Percentiles rank a stretch among this genome's conserved stretches.
Evolutionary conservation across 2,113 vertebrate genomes (phyloP).

Genomic region (Entelurus aequoreus): DNA sequence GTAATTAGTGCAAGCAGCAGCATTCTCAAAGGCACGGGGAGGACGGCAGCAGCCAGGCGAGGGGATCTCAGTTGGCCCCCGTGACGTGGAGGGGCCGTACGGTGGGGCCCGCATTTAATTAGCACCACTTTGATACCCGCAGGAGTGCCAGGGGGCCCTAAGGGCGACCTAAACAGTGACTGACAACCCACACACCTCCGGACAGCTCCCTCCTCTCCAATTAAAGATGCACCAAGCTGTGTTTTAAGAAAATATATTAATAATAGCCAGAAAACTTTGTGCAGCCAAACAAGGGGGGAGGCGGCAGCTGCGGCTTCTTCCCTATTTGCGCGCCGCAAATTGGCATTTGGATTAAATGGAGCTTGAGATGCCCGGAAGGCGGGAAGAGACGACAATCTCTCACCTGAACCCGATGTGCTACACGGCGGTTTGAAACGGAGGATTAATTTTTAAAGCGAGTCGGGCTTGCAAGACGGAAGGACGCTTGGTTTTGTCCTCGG

Average conservation of each 20-base stretch:
- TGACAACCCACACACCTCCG: slow-evolving; percentile 90
- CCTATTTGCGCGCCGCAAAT: slow-evolving; percentile 69
- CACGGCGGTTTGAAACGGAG: slow-evolving; percentile 65
- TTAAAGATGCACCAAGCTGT: slow-evolving; percentile 73
- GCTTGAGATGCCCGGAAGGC: slow-evolving; percentile 71
- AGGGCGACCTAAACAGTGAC: slow-evolving; percentile 98
- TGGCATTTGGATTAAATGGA: slow-evolving; percentile 77
- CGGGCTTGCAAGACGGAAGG: slow-evolving; percentile 12
- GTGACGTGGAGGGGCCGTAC: slow-evolving; percentile 89
- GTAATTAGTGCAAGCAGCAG: slow-evolving; percentile 95
- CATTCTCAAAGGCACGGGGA: slow-evolving; percentile 94
- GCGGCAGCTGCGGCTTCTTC: slow-evolving; percentile 45
- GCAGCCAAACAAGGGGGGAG: slow-evolving; percentile 40
- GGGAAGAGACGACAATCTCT: slow-evolving; percentile 59
- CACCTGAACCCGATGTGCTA: slow-evolving; percentile 68
- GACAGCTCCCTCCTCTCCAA: slow-evolving; percentile 85
- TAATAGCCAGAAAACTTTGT: slow-evolving; percentile 18
- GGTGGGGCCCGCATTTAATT: slow-evolving; percentile 98
- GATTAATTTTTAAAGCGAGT: slow-evolving; percentile 51
- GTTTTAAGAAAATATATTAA: background rate
- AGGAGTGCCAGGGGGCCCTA: slow-evolving; percentile 92
- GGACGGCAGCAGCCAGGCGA: slow-evolving; percentile 77
- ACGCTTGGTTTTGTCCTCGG: slow-evolving; percentile 23
- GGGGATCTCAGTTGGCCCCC: slow-evolving; percentile 78
- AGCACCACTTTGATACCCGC: slow-evolving; percentile 99